Percentiles rank a stretch among this genome's conserved stretches.
These are phyloP conservation scores for Jaculus jaculus DNA, from an alignment of 2,113 vertebrate genomes.

Conservation along the genomic window DNA sequence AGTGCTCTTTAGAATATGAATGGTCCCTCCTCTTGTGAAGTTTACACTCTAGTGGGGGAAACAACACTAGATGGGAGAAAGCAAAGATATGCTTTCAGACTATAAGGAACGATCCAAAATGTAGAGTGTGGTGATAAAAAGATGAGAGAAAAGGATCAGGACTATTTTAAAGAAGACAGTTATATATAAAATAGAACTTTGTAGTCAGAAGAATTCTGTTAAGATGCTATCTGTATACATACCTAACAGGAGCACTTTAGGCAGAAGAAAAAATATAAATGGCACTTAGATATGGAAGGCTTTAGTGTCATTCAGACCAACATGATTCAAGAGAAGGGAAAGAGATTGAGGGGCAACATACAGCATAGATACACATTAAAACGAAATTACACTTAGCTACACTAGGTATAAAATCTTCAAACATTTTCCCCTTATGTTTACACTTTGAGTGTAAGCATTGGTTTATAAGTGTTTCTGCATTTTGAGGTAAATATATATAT, in stretches of 20 bases:
- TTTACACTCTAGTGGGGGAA: not conserved
- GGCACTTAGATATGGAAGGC: not conserved
- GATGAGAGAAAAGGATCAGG: not conserved
- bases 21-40: not conserved
- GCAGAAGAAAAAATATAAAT: not conserved
- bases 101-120: not conserved
- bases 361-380: not conserved
- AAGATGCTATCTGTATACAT: not conserved
- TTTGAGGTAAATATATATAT: no score
- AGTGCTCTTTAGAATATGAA: not conserved
- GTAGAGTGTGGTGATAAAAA: not conserved
- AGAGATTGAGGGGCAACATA: not conserved
- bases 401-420: not conserved
- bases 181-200: not conserved
- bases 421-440: not conserved
- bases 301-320: not conserved
- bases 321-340: not conserved
- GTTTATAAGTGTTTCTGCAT: conserved; percentile 5
- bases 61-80: not conserved
- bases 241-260: not conserved
- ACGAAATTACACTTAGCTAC: not conserved
- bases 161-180: not conserved
- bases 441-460: not conserved
- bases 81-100: not conserved
- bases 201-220: not conserved